Conservation (phyloP, 2,797 vertebrate genomes). For the Sciaenops ocellatus region DNA sequence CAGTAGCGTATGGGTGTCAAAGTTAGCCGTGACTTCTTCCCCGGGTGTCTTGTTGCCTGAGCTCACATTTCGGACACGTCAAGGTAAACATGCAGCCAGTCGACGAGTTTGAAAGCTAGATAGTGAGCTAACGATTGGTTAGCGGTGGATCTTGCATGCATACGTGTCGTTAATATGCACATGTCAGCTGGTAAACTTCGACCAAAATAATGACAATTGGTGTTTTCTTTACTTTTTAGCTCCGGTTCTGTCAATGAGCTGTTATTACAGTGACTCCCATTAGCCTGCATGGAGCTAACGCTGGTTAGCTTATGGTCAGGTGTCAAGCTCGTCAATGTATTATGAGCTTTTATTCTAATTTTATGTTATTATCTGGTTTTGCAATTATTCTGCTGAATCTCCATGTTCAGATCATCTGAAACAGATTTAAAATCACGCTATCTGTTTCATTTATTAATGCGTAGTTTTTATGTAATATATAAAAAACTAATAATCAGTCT, state of each 20-base stretch:
- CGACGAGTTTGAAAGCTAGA: slow-evolving; percentile 35
- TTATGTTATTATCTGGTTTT: neutral
- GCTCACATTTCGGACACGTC: slow-evolving; percentile 84
- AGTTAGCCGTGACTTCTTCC: slow-evolving; percentile 80
- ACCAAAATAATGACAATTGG: slow-evolving; percentile 24
- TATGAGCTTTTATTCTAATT: neutral
- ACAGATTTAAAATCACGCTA: no score
- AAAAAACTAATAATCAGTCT: no score
- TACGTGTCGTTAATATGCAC: neutral
- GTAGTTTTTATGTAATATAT: no score
- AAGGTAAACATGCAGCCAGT: slow-evolving; percentile 80
- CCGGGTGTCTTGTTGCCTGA: slow-evolving; percentile 75
- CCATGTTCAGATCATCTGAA: no score
- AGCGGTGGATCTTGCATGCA: neutral
- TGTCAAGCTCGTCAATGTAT: slow-evolving; percentile 6
- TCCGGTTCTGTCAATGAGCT: slow-evolving; percentile 17
- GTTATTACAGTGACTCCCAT: neutral
- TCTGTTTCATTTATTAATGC: no score
- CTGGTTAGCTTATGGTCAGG: slow-evolving; percentile 3
- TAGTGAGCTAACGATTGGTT: neutral
- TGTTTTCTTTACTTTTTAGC: slow-evolving; percentile 35
- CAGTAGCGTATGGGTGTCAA: slow-evolving; percentile 76
- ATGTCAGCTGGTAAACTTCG: slow-evolving; percentile 42
- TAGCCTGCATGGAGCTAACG: slow-evolving; percentile 36
- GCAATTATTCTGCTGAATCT: neutral